These are phyloP conservation scores for Pagetopsis macropterus DNA, from an alignment of 2,797 vertebrate species.

Conservation along the genomic window DNA sequence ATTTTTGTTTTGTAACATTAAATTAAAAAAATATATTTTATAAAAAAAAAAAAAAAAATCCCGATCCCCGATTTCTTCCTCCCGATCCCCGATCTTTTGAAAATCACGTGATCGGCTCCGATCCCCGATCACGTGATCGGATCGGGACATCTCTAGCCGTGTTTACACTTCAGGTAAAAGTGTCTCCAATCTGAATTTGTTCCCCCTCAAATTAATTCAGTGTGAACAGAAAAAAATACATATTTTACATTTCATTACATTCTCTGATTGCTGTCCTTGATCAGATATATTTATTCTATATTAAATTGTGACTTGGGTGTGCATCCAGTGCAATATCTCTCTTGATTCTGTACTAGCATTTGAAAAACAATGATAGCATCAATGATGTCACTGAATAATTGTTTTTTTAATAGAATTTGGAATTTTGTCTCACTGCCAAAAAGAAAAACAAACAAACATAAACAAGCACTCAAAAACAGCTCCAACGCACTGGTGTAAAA, in stretches of 20 bases:
- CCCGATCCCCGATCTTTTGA: too few species aligned
- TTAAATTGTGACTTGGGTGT: neutral
- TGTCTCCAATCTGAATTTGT: neutral
- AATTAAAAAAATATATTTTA: too few species aligned
- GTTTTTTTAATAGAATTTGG: slow-evolving; percentile 13
- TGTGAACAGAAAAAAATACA: neutral
- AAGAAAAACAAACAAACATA: slow-evolving; percentile 14
- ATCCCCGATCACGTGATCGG: too few species aligned
- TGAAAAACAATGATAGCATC: slow-evolving; percentile 4
- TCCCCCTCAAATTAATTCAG: neutral
- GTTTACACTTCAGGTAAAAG: slow-evolving; percentile 2
- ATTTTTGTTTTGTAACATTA: too few species aligned
- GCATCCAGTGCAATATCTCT: neutral
- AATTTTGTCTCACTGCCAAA: slow-evolving; percentile 23
- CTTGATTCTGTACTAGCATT: neutral
- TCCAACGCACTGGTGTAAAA: slow-evolving; percentile 9
- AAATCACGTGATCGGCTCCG: too few species aligned
- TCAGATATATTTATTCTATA: neutral
- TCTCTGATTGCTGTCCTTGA: neutral
- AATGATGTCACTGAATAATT: slow-evolving; percentile 4
- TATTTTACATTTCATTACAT: neutral
- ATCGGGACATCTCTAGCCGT: too few species aligned
- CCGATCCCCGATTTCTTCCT: too few species aligned
- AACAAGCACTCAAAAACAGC: slow-evolving; percentile 13
- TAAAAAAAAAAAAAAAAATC: too few species aligned